phyloP scores from a whole-genome alignment of 2,113 vertebrate genomes.

The Bujurquina vittata region DNA sequence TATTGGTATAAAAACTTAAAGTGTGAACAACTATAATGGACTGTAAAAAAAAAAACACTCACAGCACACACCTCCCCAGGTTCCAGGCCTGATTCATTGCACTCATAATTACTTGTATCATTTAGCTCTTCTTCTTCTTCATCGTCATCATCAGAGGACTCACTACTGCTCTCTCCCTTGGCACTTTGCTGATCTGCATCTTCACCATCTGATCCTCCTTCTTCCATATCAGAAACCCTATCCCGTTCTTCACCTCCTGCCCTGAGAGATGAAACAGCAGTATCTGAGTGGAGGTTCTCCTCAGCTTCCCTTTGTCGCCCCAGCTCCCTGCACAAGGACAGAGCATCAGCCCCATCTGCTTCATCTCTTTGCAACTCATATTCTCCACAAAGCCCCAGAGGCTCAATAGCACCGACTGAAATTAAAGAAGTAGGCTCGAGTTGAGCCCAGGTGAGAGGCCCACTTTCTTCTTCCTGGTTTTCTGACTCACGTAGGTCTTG shows the following conservation, averaged over 20 bases:
- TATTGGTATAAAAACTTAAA: slow-evolving; percentile 2
- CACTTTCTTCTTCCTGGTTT: slow-evolving; percentile 61
- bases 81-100: slow-evolving; percentile 78
- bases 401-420: slow-evolving; percentile 47
- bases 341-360: slow-evolving; percentile 39
- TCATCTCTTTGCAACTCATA: slow-evolving; percentile 61
- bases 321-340: slow-evolving; percentile 53
- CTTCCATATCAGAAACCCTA: slow-evolving; percentile 62
- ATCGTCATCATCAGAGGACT: slow-evolving; percentile 61
- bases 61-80: slow-evolving; percentile 79
- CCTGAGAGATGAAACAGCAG: slow-evolving; percentile 19
- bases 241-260: slow-evolving; percentile 31
- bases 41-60: slow-evolving; percentile 45
- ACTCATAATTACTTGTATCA: slow-evolving; percentile 74
- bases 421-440: slow-evolving; percentile 72
- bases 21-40: neutral
- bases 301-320: slow-evolving; percentile 48
- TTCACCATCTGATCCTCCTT: slow-evolving; percentile 55
- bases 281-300: slow-evolving; percentile 19
- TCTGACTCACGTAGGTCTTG: slow-evolving; percentile 58
- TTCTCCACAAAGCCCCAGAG: slow-evolving; percentile 59
- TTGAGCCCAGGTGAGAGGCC: slow-evolving; percentile 78
- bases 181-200: slow-evolving; percentile 48
- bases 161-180: slow-evolving; percentile 68
- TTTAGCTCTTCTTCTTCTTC: slow-evolving; percentile 70